A percentile compares a stretch with the other conserved stretches of the same genome.
Conservation (phyloP, 2,888 invertebrate species). For the Drosophila algonquin region DNA sequence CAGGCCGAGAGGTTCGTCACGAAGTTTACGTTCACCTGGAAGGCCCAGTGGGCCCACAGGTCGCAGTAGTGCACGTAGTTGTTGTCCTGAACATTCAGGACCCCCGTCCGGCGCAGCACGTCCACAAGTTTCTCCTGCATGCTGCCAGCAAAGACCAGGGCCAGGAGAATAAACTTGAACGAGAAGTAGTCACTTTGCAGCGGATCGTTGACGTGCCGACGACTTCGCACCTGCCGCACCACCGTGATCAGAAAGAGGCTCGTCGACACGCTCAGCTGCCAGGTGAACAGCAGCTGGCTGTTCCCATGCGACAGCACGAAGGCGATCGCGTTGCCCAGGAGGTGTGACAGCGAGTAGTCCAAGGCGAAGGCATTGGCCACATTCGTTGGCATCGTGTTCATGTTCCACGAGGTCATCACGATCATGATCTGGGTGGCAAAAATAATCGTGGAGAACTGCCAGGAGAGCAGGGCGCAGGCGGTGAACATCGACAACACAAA, state of each 20-base stretch:
- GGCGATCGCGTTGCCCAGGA: slow-evolving; percentile 78
- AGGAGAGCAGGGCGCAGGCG: slow-evolving; percentile 85
- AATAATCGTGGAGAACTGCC: slow-evolving; percentile 94
- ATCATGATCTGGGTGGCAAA: slow-evolving; percentile 90
- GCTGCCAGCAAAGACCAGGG: slow-evolving; percentile 76
- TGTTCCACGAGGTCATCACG: slow-evolving; percentile 88
- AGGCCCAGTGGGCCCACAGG: slow-evolving; percentile 80
- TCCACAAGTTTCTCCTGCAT: slow-evolving; percentile 80
- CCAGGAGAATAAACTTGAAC: slow-evolving; percentile 76
- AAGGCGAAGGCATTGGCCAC: slow-evolving; percentile 82
- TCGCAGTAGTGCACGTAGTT: slow-evolving; percentile 78
- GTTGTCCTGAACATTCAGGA: slow-evolving; percentile 73
- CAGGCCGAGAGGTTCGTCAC: slow-evolving; percentile 81
- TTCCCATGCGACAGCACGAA: slow-evolving; percentile 81
- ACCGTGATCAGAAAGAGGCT: slow-evolving; percentile 77
- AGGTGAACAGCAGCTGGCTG: slow-evolving; percentile 80
- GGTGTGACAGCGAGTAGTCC: slow-evolving; percentile 82
- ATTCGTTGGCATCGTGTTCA: slow-evolving; percentile 85
- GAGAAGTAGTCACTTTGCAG: slow-evolving; percentile 64
- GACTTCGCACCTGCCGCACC: slow-evolving; percentile 64
- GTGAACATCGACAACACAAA: slow-evolving; percentile 80
- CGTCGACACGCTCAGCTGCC: slow-evolving; percentile 82
- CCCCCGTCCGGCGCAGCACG: slow-evolving; percentile 75
- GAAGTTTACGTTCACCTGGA: slow-evolving; percentile 81
- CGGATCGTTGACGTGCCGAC: slow-evolving; percentile 43